These are phyloP conservation scores for Camelus dromedarius DNA, from an alignment of 2,113 vertebrate genomes.

Conservation along the genomic window DNA sequence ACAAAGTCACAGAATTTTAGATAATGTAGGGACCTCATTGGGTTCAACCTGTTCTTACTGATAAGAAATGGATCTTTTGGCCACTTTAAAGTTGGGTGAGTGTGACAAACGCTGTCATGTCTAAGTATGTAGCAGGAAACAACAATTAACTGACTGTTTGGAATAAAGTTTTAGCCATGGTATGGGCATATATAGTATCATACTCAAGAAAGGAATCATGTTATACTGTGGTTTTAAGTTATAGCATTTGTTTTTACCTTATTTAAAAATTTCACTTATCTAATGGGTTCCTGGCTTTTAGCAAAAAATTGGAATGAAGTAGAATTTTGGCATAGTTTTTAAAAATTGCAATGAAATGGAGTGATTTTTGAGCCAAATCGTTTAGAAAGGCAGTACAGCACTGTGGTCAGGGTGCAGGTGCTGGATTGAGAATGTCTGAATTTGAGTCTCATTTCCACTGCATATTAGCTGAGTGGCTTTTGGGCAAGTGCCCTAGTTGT, in stretches of 20 bases:
- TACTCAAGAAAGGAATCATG: not conserved
- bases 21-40: constrained; percentile 17
- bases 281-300: not conserved
- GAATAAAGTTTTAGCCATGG: not conserved
- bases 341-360: not conserved
- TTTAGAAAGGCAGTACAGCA: not conserved
- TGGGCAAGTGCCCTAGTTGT: not conserved
- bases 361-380: not conserved
- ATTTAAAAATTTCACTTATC: constrained; percentile 46
- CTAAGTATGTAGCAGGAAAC: not conserved
- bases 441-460: not conserved
- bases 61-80: constrained; percentile 22
- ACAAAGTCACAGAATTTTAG: constrained; percentile 36
- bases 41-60: constrained; percentile 16
- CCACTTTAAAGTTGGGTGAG: not conserved
- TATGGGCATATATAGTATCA: not conserved
- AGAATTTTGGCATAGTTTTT: not conserved
- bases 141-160: constrained; percentile 4
- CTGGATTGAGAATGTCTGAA: not conserved
- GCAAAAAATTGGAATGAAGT: not conserved
- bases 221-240: constrained; percentile 45
- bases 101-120: not conserved
- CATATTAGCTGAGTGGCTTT: not conserved
- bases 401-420: not conserved
- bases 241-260: constrained; percentile 23